A percentile compares a stretch with the other conserved stretches of the same genome.
Evolutionary conservation across 35 echinoderm and acorn worm genomes (phyloP).

Genomic region (Ophiothrix spiculata): DNA sequence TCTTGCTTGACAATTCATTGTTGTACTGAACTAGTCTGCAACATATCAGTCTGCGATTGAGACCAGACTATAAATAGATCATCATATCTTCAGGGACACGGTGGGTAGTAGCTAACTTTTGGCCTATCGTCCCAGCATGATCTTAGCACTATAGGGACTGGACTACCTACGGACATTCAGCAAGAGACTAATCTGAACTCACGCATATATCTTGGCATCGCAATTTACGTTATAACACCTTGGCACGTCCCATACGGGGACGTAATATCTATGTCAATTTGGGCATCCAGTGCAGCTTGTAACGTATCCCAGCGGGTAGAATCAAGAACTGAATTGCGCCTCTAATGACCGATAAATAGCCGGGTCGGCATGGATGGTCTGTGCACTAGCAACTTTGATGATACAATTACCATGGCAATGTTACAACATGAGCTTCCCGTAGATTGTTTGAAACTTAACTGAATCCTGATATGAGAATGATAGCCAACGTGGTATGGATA

Average conservation of each 20-base stretch:
- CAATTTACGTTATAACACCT: background rate
- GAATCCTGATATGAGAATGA: background rate
- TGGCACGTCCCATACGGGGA: background rate
- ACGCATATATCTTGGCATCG: background rate
- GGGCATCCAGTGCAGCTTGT: background rate
- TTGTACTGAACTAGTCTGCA: no score
- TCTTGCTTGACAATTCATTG: no score
- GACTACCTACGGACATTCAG: background rate
- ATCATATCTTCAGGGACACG: background rate
- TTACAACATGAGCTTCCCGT: background rate
- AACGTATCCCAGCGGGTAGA: background rate
- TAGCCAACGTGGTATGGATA: no score
- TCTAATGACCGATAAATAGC: background rate
- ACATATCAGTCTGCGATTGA: background rate
- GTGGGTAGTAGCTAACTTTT: background rate
- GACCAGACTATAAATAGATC: background rate
- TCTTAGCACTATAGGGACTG: background rate
- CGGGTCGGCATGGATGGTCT: slow-evolving; percentile 3
- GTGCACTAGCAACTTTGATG: background rate
- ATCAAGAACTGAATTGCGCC: background rate
- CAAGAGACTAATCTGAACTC: background rate
- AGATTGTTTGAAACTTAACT: background rate
- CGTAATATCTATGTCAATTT: background rate
- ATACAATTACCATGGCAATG: background rate
- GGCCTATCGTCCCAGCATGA: background rate